phyloP scores from a whole-genome alignment of 2,113 vertebrate species.

The Empidonax alnorum region DNA sequence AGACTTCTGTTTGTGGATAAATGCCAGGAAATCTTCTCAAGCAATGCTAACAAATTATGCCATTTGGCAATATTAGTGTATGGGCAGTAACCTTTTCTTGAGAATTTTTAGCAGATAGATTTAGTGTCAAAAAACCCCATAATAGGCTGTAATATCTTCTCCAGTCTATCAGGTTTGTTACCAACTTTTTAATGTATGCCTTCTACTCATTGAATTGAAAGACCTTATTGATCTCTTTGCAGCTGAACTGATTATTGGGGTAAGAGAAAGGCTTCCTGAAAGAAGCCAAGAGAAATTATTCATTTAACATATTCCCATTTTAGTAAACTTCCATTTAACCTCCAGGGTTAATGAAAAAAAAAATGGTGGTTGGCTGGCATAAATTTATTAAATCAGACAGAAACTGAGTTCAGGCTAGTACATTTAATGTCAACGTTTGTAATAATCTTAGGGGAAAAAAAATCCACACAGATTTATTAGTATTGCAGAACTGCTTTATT shows the following conservation, averaged over 20 bases:
- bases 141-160: conserved; percentile 20
- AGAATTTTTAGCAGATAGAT: conserved; percentile 49
- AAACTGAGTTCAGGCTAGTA: conserved; percentile 30
- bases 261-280: conserved; percentile 38
- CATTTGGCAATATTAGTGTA: conserved; percentile 33
- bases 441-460: background rate
- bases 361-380: conserved; percentile 11
- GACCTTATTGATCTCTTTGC: conserved; percentile 57
- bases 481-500: conserved; percentile 1
- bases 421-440: conserved; percentile 2
- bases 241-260: conserved; percentile 51
- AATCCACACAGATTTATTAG: background rate
- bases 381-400: conserved; percentile 46
- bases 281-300: conserved; percentile 48
- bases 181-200: conserved; percentile 41
- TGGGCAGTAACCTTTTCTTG: conserved; percentile 58
- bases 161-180: conserved; percentile 33
- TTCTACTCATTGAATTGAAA: conserved; percentile 39
- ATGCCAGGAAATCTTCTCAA: conserved; percentile 30
- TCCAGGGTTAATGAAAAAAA: conserved; percentile 56
- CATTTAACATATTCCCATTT: conserved; percentile 48
- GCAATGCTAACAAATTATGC: conserved; percentile 5
- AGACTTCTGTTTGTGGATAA: background rate
- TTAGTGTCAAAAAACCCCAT: conserved; percentile 20
- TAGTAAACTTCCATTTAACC: conserved; percentile 61